Evolutionary conservation across 2,888 invertebrate genomes (phyloP).

Genomic region (Mesopsocus fuscifrons): DNA sequence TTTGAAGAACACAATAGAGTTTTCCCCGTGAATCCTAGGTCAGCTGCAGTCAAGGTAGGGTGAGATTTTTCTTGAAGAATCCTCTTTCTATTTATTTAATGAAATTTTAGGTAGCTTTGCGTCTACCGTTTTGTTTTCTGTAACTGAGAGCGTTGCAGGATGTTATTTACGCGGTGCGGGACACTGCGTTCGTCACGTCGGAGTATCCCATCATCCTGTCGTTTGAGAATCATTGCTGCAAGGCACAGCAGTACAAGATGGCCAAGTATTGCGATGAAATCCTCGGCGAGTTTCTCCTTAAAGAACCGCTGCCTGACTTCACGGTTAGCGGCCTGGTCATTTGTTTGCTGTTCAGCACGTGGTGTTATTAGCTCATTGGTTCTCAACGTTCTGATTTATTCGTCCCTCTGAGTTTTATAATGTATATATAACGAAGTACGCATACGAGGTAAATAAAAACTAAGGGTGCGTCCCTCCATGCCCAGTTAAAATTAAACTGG

Average conservation of each 20-base stretch:
- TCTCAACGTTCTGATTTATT: not conserved
- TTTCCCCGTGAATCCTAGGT: too few species aligned
- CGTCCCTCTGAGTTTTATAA: too few species aligned
- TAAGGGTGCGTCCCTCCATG: too few species aligned
- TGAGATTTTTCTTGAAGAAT: too few species aligned
- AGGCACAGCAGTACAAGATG: conserved; percentile 91
- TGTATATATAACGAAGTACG: too few species aligned
- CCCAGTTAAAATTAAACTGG: too few species aligned
- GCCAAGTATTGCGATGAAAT: conserved; percentile 99
- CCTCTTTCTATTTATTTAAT: conserved; percentile 2
- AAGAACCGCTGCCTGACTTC: conserved; percentile 68
- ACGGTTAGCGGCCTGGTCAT: conserved; percentile 43
- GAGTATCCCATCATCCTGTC: conserved; percentile 95
- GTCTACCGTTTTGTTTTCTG: conserved; percentile 11
- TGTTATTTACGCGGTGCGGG: conserved; percentile 90
- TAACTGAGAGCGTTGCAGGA: too few species aligned
- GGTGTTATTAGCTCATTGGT: not conserved
- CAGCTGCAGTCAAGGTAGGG: too few species aligned
- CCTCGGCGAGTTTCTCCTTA: conserved; percentile 76
- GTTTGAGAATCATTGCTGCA: conserved; percentile 98
- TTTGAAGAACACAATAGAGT: too few species aligned
- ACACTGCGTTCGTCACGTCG: conserved; percentile 96
- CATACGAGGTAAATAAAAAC: too few species aligned
- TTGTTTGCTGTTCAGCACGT: not conserved
- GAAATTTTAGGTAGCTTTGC: too few species aligned